These are phyloP conservation scores for Epicampocera succincta DNA, from an alignment of 2,888 invertebrate genomes.

Conservation along the genomic window DNA sequence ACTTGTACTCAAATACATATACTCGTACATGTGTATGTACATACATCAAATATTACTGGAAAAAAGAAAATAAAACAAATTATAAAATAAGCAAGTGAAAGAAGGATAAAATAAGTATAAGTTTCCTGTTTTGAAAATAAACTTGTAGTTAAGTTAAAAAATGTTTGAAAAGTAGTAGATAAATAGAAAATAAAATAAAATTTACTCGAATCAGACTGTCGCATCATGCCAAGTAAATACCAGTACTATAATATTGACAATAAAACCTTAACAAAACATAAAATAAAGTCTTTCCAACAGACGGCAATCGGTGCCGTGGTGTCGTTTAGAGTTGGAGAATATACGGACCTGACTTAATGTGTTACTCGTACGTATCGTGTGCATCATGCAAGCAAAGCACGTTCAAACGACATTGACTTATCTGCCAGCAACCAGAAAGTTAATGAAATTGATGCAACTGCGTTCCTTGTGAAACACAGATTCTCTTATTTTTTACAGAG, in stretches of 20 bases:
- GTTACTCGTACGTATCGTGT: slow-evolving; percentile 31
- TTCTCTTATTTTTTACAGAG: not conserved
- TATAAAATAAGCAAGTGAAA: slow-evolving; percentile 17
- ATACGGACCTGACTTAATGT: slow-evolving; percentile 64
- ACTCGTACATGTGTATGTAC: slow-evolving; percentile 10
- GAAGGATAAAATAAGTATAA: slow-evolving; percentile 59
- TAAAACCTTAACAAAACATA: slow-evolving; percentile 19
- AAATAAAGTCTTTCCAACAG: slow-evolving; percentile 53
- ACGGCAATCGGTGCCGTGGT: slow-evolving; percentile 64
- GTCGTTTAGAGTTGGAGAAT: slow-evolving; percentile 59
- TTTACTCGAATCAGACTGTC: slow-evolving; percentile 25
- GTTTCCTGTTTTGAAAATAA: slow-evolving; percentile 68
- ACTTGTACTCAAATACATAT: slow-evolving; percentile 47
- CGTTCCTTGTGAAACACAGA: slow-evolving; percentile 43
- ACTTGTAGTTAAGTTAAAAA: slow-evolving; percentile 51
- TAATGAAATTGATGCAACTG: slow-evolving; percentile 39
- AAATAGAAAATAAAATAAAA: slow-evolving; percentile 39
- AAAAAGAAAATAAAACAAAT: slow-evolving; percentile 33
- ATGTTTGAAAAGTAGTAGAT: slow-evolving; percentile 36
- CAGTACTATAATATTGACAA: slow-evolving; percentile 38
- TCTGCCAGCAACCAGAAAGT: slow-evolving; percentile 51
- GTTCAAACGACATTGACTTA: slow-evolving; percentile 65
- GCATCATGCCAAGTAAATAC: slow-evolving; percentile 43
- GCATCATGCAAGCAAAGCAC: slow-evolving; percentile 52
- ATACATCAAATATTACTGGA: slow-evolving; percentile 25